These are phyloP conservation scores for Litoditis marina DNA, from an alignment of 2,888 invertebrate species.

Conservation along the genomic window DNA sequence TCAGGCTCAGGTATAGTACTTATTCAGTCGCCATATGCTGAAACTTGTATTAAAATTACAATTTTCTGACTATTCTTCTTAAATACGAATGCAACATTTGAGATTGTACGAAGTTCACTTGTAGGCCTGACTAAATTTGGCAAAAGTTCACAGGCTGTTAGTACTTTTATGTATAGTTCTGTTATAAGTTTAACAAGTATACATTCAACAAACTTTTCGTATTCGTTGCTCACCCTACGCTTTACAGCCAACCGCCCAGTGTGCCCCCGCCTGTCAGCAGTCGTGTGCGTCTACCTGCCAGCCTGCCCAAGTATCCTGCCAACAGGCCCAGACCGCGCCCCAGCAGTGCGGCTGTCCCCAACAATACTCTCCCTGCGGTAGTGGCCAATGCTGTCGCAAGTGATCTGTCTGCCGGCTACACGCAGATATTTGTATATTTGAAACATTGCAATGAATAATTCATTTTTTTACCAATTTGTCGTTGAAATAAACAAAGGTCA, in stretches of 20 bases:
- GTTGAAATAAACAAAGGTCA: too few species aligned
- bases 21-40: too few species aligned
- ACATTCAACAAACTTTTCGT: too few species aligned
- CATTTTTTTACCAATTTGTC: too few species aligned
- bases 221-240: background rate
- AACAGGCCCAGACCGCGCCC: background rate
- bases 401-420: conserved; percentile 7
- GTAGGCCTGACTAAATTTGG: too few species aligned
- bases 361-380: conserved; percentile 28
- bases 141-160: too few species aligned
- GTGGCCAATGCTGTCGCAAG: conserved; percentile 28
- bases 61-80: too few species aligned
- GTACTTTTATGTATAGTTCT: too few species aligned
- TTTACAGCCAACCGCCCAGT: conserved; percentile 26
- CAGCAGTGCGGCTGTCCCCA: conserved; percentile 20
- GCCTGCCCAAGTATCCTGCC: conserved; percentile 16
- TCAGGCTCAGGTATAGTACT: conserved; percentile 21
- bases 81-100: too few species aligned
- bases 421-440: conserved; percentile 7
- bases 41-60: too few species aligned
- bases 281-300: conserved; percentile 24
- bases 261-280: conserved; percentile 36
- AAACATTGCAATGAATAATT: conserved; percentile 7
- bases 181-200: too few species aligned
- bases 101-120: too few species aligned